Evolutionary conservation across 2,888 invertebrate species (phyloP).

Genomic region (Melinaea menophilus): DNA sequence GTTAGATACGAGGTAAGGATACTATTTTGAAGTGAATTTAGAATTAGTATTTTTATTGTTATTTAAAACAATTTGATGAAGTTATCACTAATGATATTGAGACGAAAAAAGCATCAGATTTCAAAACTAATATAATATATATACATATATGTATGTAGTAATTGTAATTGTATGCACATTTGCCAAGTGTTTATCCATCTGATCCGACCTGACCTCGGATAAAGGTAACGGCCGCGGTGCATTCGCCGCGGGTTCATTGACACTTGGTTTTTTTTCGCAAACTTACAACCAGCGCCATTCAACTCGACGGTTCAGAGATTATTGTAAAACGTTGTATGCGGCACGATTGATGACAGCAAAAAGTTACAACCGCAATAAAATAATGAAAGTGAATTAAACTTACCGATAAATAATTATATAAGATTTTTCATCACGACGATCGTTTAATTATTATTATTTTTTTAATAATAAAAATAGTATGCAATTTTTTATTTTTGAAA

Average conservation of each 20-base stretch:
- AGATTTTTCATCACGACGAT: not conserved
- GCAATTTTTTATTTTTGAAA: no score
- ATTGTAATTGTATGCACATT: constrained; percentile 47
- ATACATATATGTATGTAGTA: constrained; percentile 35
- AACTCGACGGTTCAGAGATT: constrained; percentile 30
- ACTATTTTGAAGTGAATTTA: no score
- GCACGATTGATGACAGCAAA: constrained; percentile 10
- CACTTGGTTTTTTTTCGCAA: constrained; percentile 60
- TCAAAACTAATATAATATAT: not conserved
- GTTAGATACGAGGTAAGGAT: no score
- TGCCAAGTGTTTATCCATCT: constrained; percentile 34
- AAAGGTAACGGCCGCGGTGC: constrained; percentile 65
- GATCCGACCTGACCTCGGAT: constrained; percentile 66
- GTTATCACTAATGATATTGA: no score
- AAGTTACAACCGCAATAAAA: constrained; percentile 1
- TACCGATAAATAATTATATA: not conserved
- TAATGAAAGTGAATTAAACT: not conserved
- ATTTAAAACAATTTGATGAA: no score
- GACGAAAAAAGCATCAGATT: not conserved
- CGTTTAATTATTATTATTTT: no score
- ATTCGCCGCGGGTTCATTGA: constrained; percentile 65
- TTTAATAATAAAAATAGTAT: no score
- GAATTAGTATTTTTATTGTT: no score
- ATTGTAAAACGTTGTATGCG: constrained; percentile 20
- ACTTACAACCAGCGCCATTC: constrained; percentile 53